Conservation (phyloP, 2,113 vertebrate genomes). For the Phyllopteryx taeniolatus region DNA sequence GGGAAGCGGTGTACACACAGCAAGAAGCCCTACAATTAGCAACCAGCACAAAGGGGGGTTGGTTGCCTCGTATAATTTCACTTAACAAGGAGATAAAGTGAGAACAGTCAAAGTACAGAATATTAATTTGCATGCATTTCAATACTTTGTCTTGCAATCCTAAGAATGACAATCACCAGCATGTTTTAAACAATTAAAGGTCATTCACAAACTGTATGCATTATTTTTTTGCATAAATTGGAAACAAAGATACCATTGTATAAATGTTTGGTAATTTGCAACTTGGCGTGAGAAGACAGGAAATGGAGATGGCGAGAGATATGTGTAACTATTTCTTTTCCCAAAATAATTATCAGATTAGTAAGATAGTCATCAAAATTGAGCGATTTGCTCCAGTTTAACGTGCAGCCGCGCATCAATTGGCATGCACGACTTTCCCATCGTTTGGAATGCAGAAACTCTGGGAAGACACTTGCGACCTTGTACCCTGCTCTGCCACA, state of each 20-base stretch:
- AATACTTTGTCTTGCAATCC: constrained; percentile 31
- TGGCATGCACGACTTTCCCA: constrained; percentile 54
- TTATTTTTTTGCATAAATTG: background rate
- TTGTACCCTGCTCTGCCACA: constrained; percentile 37
- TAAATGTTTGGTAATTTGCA: background rate
- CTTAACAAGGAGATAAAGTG: constrained; percentile 33
- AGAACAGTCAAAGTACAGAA: constrained; percentile 40
- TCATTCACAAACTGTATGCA: background rate
- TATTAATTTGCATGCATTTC: constrained; percentile 43
- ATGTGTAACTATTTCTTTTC: constrained; percentile 11
- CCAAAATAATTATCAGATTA: constrained; percentile 50
- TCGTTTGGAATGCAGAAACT: constrained; percentile 53
- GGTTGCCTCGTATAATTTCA: constrained; percentile 47
- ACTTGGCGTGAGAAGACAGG: background rate
- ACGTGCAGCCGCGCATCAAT: constrained; percentile 45
- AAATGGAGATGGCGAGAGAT: constrained; percentile 4
- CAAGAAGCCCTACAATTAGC: constrained; percentile 80
- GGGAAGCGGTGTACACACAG: constrained; percentile 71
- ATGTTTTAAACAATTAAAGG: too few species aligned
- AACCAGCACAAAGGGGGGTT: constrained; percentile 56
- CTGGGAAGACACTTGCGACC: constrained; percentile 44
- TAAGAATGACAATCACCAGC: background rate
- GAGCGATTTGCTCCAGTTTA: constrained; percentile 57
- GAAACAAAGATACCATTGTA: background rate
- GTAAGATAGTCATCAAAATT: constrained; percentile 51